Conservation (phyloP, 2,888 invertebrate species). For the Stenurella melanura region DNA sequence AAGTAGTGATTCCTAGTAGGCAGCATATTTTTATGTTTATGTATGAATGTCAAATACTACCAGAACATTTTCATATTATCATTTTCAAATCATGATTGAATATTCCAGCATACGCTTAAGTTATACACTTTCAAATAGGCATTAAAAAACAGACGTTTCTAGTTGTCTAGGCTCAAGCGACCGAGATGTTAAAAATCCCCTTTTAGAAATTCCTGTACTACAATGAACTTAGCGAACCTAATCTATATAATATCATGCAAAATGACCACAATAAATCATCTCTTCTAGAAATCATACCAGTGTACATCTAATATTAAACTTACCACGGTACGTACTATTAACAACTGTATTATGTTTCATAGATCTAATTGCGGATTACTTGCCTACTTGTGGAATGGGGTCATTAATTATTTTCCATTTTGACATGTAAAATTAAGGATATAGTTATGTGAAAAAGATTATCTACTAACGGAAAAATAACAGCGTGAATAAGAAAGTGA, state of each 20-base stretch:
- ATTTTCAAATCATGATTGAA: too few relatives aligned
- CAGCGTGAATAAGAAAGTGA: not conserved
- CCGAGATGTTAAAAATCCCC: not conserved
- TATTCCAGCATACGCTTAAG: too few relatives aligned
- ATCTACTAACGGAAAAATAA: not conserved
- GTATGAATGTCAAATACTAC: too few relatives aligned
- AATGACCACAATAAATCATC: constrained; percentile 40
- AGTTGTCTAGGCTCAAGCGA: too few relatives aligned
- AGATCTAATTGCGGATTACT: constrained; percentile 35
- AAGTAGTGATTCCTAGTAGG: too few relatives aligned
- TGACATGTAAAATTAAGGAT: constrained; percentile 31
- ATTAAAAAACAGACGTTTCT: too few relatives aligned
- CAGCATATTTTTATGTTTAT: too few relatives aligned
- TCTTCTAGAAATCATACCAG: constrained; percentile 17
- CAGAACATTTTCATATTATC: too few relatives aligned
- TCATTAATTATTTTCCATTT: constrained; percentile 28
- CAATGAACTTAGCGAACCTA: not conserved
- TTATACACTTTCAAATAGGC: too few relatives aligned
- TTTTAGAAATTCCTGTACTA: not conserved
- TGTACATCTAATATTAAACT: constrained; percentile 11
- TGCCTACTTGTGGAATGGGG: constrained; percentile 33
- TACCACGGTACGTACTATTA: constrained; percentile 29
- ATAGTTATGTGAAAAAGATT: not conserved
- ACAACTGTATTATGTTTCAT: constrained; percentile 31
- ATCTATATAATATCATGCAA: constrained; percentile 3